Evolutionary conservation across 2,888 invertebrate species (phyloP).

Genomic region (Buathra laborator): DNA sequence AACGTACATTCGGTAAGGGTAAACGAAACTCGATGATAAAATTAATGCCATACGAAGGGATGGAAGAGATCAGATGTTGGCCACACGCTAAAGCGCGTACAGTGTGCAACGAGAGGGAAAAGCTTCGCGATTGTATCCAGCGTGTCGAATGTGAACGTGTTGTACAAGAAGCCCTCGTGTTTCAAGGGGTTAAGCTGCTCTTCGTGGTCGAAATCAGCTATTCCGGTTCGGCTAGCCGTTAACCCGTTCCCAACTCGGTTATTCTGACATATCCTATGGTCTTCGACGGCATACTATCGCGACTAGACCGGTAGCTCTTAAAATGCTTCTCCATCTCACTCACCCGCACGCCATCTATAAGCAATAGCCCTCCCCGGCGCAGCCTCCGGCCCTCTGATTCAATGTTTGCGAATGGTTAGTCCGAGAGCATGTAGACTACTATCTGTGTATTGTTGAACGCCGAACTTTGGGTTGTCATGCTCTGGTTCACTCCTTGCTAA

Average conservation of each 20-base stretch:
- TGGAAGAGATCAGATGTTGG: slow-evolving; percentile 3
- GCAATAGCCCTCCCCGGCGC: slow-evolving; percentile 8
- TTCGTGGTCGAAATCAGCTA: slow-evolving; percentile 15
- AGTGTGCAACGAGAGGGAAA: background rate
- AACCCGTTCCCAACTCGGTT: background rate
- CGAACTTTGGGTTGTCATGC: background rate
- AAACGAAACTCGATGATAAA: slow-evolving; percentile 29
- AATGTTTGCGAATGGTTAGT: slow-evolving; percentile 37
- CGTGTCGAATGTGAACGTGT: slow-evolving; percentile 5
- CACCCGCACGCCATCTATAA: background rate
- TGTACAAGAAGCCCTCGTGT: slow-evolving; percentile 7
- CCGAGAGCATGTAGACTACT: background rate
- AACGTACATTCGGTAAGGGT: background rate
- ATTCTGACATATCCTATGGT: background rate
- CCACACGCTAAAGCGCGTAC: background rate
- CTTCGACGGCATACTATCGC: background rate
- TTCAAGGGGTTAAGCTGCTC: slow-evolving; percentile 39
- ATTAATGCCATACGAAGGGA: slow-evolving; percentile 25
- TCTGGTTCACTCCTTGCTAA: background rate
- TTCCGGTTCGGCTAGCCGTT: slow-evolving; percentile 10
- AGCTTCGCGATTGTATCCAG: slow-evolving; percentile 12
- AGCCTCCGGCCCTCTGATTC: slow-evolving; percentile 18
- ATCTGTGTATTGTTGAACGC: background rate
- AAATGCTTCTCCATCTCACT: slow-evolving; percentile 17
- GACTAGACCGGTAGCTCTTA: background rate